Percentiles rank a stretch among this genome's conserved stretches.
Evolutionary conservation across 2,797 vertebrate genomes (phyloP).

Genomic region (Poecilia velifera): DNA sequence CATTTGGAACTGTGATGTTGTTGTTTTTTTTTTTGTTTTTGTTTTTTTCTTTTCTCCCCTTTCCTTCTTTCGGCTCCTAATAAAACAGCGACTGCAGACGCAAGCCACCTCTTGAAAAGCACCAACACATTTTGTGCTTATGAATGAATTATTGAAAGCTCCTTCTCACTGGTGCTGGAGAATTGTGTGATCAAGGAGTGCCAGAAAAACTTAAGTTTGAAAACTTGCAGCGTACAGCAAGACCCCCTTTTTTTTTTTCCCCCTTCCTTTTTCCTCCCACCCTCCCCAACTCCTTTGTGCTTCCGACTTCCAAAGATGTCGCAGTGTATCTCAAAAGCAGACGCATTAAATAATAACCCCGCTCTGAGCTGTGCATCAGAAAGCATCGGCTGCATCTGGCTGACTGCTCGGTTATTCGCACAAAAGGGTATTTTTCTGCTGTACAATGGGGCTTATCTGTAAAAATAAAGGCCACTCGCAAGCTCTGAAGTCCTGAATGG

Average conservation of each 20-base stretch:
- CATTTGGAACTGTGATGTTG: conserved; percentile 28
- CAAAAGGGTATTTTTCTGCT: conserved; percentile 30
- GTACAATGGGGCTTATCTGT: conserved; percentile 22
- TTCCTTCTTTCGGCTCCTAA: conserved; percentile 25
- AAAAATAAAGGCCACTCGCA: conserved; percentile 38
- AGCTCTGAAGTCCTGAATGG: conserved; percentile 44
- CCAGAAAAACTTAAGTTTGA: conserved; percentile 38
- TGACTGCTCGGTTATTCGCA: conserved; percentile 31
- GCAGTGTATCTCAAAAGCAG: conserved; percentile 39
- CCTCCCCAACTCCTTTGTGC: not conserved
- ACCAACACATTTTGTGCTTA: conserved; percentile 38
- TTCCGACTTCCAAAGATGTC: conserved; percentile 35
- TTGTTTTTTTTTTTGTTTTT: not conserved
- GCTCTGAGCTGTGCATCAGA: conserved; percentile 41
- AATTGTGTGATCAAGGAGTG: conserved; percentile 56
- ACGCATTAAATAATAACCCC: conserved; percentile 35
- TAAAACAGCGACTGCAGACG: conserved; percentile 48
- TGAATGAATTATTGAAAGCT: conserved; percentile 66
- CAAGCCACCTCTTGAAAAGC: conserved; percentile 32
- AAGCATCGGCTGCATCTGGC: conserved; percentile 49
- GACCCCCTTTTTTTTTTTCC: not conserved
- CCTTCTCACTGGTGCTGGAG: conserved; percentile 31
- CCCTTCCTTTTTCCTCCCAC: not conserved
- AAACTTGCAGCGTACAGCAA: conserved; percentile 36
- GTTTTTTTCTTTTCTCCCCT: not conserved